Evolutionary conservation across 1,140 invertebrate genomes (phyloP).

Genomic region (Trachymyrmex cornetzi): DNA sequence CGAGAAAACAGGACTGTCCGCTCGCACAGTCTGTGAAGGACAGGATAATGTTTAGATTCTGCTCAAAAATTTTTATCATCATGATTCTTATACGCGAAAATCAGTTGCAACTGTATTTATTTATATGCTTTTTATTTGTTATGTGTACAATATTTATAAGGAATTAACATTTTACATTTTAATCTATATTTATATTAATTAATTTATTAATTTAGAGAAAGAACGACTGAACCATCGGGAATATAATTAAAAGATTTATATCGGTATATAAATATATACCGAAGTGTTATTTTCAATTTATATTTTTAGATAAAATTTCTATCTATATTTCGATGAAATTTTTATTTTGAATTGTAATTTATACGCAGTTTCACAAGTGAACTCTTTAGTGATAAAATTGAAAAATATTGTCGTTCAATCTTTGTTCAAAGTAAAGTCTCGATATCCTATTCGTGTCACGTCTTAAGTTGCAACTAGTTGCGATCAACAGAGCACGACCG

Average conservation of each 20-base stretch:
- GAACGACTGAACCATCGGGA: not conserved
- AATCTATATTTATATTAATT: not conserved
- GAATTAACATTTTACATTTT: not conserved
- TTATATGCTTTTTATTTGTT: not conserved
- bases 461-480: slow-evolving; percentile 62
- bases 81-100: not conserved
- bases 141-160: not conserved
- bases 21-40: not conserved
- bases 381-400: slow-evolving; percentile 14
- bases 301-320: not conserved
- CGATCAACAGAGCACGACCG: slow-evolving; percentile 66
- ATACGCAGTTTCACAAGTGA: not conserved
- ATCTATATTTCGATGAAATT: not conserved
- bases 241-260: not conserved
- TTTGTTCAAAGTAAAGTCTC: not conserved
- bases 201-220: slow-evolving; percentile 1
- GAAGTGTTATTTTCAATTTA: not conserved
- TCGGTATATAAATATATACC: not conserved
- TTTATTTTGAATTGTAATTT: not conserved
- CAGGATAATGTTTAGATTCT: not conserved
- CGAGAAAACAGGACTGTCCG: not conserved
- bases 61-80: not conserved
- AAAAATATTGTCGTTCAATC: slow-evolving; percentile 28
- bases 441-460: slow-evolving; percentile 39
- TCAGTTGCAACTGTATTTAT: not conserved